A percentile compares a stretch with the other conserved stretches of the same genome.
Conservation (phyloP, 2,797 vertebrate genomes). For the Uromys caudimaculatus region DNA sequence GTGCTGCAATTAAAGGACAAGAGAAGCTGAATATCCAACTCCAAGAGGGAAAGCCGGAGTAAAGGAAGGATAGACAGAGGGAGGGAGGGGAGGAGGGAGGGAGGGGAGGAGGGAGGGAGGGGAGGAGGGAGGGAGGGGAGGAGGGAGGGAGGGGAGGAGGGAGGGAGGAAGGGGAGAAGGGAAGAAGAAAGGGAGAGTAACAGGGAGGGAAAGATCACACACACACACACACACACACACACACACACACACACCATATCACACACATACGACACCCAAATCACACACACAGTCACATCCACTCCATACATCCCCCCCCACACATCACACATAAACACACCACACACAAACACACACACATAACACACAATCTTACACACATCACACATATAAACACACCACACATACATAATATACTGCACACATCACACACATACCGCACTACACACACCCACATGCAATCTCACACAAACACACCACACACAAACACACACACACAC, state of each 20-base stretch:
- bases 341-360: neutral
- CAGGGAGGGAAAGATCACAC: too few species aligned
- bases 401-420: too few species aligned
- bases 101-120: neutral
- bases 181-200: too few species aligned
- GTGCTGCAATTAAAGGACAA: neutral
- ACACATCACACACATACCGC: neutral
- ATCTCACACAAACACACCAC: neutral
- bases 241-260: neutral
- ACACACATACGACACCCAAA: neutral
- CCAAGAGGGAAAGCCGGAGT: neutral
- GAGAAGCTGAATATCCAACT: neutral
- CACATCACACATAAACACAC: neutral
- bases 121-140: too few species aligned
- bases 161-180: too few species aligned
- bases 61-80: too few species aligned
- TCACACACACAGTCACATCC: neutral
- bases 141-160: rapidly evolving
- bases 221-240: neutral
- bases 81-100: neutral
- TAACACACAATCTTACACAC: neutral
- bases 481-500: neutral
- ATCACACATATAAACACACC: neutral
- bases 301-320: too few species aligned
- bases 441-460: neutral